These are phyloP conservation scores for Prorops nasuta DNA, from an alignment of 1,140 invertebrate genomes.

Conservation along the genomic window DNA sequence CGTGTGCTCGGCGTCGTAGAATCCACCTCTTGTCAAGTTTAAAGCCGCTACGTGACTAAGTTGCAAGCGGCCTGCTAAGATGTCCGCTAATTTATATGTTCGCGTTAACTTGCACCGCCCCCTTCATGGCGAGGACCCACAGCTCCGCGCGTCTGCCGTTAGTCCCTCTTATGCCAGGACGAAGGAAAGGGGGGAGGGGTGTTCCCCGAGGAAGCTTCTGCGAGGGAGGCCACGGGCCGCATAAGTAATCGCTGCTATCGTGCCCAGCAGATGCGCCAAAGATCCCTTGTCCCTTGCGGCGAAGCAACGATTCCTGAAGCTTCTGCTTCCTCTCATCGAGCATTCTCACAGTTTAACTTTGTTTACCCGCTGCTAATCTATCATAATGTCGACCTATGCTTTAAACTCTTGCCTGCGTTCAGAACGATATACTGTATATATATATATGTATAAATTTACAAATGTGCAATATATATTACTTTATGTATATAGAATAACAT, in stretches of 20 bases:
- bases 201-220: conserved; percentile 40
- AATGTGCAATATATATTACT: too few relatives aligned
- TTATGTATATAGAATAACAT: too few relatives aligned
- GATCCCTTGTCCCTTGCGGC: conserved; percentile 36
- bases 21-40: conserved; percentile 55
- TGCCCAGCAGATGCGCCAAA: conserved; percentile 49
- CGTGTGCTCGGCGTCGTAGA: conserved; percentile 19
- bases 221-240: conserved; percentile 48
- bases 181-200: conserved; percentile 11
- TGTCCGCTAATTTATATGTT: conserved; percentile 58
- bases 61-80: conserved; percentile 57
- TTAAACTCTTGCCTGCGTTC: too few relatives aligned
- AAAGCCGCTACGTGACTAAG: conserved; percentile 57
- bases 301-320: conserved; percentile 14
- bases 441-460: too few relatives aligned
- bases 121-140: background rate
- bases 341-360: too few relatives aligned
- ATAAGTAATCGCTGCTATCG: conserved; percentile 53
- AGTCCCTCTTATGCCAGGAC: conserved; percentile 6
- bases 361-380: too few relatives aligned
- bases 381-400: too few relatives aligned
- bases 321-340: background rate
- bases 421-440: too few relatives aligned
- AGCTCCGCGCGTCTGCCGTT: background rate
- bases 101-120: conserved; percentile 49